These are phyloP conservation scores for Parnassius orleans DNA, from an alignment of 2,888 invertebrate genomes.

Conservation along the genomic window DNA sequence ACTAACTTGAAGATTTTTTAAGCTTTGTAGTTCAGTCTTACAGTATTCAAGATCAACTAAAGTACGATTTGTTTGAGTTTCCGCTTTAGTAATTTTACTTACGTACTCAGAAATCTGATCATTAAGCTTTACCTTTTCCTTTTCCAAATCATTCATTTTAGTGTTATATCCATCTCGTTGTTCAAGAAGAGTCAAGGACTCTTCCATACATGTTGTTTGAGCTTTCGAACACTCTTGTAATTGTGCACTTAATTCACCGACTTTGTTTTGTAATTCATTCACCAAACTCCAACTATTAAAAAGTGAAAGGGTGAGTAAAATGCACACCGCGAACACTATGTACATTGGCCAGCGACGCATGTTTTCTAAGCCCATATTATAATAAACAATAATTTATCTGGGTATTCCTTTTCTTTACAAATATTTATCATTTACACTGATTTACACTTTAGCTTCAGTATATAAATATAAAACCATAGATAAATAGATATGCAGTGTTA, in stretches of 20 bases:
- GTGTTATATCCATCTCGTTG: conserved; percentile 61
- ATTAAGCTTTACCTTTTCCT: conserved; percentile 54
- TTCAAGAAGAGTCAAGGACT: conserved; percentile 62
- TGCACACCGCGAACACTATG: conserved; percentile 66
- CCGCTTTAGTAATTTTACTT: conserved; percentile 54
- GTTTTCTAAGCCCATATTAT: conserved; percentile 72
- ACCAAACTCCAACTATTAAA: conserved; percentile 74
- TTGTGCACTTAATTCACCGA: conserved; percentile 60
- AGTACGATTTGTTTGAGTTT: conserved; percentile 63
- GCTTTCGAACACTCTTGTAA: conserved; percentile 69
- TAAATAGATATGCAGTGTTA: too few relatives aligned
- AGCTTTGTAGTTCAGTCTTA: conserved; percentile 69
- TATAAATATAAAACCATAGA: too few relatives aligned
- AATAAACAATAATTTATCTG: conserved; percentile 3
- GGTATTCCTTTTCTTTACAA: too few relatives aligned
- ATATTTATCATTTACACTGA: too few relatives aligned
- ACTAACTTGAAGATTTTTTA: conserved; percentile 72
- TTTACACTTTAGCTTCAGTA: too few relatives aligned
- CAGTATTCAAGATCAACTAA: conserved; percentile 65
- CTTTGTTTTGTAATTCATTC: conserved; percentile 61
- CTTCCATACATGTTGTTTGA: conserved; percentile 67
- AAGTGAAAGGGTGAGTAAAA: conserved; percentile 70
- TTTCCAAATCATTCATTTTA: conserved; percentile 62
- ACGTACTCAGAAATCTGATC: conserved; percentile 54
- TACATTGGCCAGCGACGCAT: conserved; percentile 79